Base-by-base conservation (phyloP, 1,140 invertebrate genomes). In the Brachionus plicatilis region DNA sequence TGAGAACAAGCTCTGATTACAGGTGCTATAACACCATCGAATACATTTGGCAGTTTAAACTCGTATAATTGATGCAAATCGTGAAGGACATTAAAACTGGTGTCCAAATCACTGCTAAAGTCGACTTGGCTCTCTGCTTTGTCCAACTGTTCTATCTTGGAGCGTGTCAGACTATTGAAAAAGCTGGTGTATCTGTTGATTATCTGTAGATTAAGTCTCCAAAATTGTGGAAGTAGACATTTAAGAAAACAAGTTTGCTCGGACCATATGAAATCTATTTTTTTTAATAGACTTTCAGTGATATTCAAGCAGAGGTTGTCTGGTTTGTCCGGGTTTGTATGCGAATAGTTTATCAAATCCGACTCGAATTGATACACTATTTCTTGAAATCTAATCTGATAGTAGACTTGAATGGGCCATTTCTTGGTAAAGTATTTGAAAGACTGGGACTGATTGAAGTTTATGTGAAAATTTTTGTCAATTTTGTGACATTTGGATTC, bases 341-440 rank as follows among this genome's bases (percentile, higher is more conserved):
- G 20, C 3, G 53, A 20, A 33, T 87, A 87, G 47, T 86, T 87
- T 37, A 87, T 89, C 47, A 94, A 88, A 27, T 91, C 87, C 80
- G 90, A 90, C 88, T 94, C 94, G 70, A 93, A 90, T 11, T 86
- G 88, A 85, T 93, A 92, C 68, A 93, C 94, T 88, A 96, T 94
- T 91, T 96, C 94, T 91, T 96, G 95, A 91, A 95, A 91, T 86
- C 89, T 91, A 87, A 97, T 95, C 91, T 97, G 95, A 90, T 95
- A 97, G 89, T 98, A 97, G 17, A 98, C 95, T 41, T 95, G 94
- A 33, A 97, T 91, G 90, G 96, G 97, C 94, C 96, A 98, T 86
- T 94, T 93, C 83, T 93, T 92, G 70, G 95, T 91, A 89, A 96
- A 95, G 65, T 70, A 47, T 83, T 83, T 68, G 47, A 12, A 83